Percentiles rank a stretch among this genome's conserved stretches.
Evolutionary conservation across 2,888 invertebrate genomes (phyloP).

Genomic region (Cheiracanthium punctorium): DNA sequence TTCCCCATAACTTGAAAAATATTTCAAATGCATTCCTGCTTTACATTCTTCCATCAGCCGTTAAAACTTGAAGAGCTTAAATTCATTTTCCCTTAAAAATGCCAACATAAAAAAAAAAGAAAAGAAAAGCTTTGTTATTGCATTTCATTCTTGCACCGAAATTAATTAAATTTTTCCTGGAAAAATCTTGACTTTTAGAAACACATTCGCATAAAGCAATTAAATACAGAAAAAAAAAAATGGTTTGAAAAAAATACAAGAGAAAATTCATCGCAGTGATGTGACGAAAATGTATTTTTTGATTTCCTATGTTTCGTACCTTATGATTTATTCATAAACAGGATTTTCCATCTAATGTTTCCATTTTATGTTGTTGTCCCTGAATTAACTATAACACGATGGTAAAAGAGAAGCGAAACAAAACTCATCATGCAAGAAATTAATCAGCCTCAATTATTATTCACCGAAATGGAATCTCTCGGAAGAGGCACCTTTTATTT

Average conservation of each 20-base stretch:
- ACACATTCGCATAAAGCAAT: conserved; percentile 8
- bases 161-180: not conserved
- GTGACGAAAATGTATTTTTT: not conserved
- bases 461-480: conserved; percentile 36
- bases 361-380: conserved; percentile 16
- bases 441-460: conserved; percentile 66
- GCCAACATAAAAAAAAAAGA: not conserved
- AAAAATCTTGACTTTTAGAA: conserved; percentile 1
- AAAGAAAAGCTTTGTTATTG: not conserved
- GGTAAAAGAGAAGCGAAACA: conserved; percentile 2
- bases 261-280: not conserved
- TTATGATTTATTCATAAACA: conserved; percentile 64
- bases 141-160: not conserved
- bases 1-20: too few relatives aligned
- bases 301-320: not conserved
- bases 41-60: too few relatives aligned
- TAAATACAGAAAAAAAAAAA: not conserved
- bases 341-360: conserved; percentile 26
- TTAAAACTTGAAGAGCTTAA: too few relatives aligned
- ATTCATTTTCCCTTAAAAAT: too few relatives aligned
- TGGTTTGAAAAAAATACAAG: not conserved
- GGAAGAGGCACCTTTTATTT: conserved; percentile 15
- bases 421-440: conserved; percentile 64
- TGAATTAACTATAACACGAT: conserved; percentile 21
- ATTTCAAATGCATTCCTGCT: too few relatives aligned